These are phyloP conservation scores for Rhyacophila evoluta DNA, from an alignment of 2,888 invertebrate species.

Conservation along the genomic window DNA sequence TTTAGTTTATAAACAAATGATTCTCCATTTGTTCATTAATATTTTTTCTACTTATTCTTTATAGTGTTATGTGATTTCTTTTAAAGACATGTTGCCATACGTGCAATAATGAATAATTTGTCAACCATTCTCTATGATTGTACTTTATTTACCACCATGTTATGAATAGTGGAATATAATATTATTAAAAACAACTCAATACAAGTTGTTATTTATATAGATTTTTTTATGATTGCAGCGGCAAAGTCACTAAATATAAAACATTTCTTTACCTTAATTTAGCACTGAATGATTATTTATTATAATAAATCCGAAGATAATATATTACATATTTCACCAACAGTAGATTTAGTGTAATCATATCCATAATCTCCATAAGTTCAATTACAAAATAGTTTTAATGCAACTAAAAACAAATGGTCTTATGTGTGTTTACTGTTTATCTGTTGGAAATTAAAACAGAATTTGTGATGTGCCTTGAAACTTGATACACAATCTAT, in stretches of 20 bases:
- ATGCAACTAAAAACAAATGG: too few species aligned
- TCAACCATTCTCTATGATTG: neutral
- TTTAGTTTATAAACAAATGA: constrained; percentile 37
- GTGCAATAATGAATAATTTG: constrained; percentile 8
- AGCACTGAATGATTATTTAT: neutral
- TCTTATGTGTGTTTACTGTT: too few species aligned
- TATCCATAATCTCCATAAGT: neutral
- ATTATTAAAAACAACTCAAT: too few species aligned
- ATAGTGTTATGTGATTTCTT: constrained; percentile 29
- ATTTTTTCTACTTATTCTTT: constrained; percentile 20
- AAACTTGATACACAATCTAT: too few species aligned
- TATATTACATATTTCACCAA: neutral
- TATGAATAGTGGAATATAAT: neutral
- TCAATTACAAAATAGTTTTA: too few species aligned
- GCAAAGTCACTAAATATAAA: constrained; percentile 4
- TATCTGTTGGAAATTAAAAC: too few species aligned
- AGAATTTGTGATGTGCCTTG: too few species aligned
- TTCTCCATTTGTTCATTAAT: constrained; percentile 7
- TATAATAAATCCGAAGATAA: neutral
- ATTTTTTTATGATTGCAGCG: neutral
- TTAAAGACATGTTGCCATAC: neutral
- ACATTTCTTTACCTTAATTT: neutral
- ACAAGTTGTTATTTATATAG: neutral
- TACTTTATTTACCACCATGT: neutral
- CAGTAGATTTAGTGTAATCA: neutral